Conservation (phyloP, 1,140 invertebrate genomes). For the Sitobion miscanthi region DNA sequence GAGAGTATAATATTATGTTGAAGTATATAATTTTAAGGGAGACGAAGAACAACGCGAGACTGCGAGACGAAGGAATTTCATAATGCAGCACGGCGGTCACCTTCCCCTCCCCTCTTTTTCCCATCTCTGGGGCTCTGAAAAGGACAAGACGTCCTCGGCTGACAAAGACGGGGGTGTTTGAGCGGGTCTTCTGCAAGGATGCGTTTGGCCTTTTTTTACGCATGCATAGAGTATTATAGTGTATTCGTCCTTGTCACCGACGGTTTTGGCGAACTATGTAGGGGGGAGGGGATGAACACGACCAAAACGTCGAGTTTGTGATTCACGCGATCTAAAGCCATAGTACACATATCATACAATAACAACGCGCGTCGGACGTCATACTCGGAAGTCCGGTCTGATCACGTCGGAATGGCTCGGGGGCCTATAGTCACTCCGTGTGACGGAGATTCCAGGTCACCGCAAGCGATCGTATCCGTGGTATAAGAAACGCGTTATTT, state of each 20-base stretch:
- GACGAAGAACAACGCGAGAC: not conserved
- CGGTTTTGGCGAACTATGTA: too few species aligned
- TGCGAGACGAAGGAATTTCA: not conserved
- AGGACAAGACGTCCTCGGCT: not conserved
- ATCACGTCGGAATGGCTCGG: too few species aligned
- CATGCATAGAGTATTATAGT: not conserved
- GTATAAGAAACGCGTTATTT: slow-evolving; percentile 9
- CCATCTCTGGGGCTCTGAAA: too few species aligned
- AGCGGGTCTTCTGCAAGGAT: not conserved
- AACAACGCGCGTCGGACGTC: too few species aligned
- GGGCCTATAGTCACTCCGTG: not conserved
- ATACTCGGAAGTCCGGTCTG: too few species aligned
- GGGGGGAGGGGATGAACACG: too few species aligned
- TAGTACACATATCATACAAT: too few species aligned
- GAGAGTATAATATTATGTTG: not conserved
- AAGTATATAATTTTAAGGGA: not conserved
- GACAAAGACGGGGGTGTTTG: not conserved
- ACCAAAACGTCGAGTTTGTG: too few species aligned
- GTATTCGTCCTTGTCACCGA: not conserved
- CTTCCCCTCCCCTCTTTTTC: too few species aligned
- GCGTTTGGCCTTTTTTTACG: not conserved
- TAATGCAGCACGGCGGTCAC: too few species aligned
- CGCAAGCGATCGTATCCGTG: not conserved
- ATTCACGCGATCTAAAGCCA: too few species aligned
- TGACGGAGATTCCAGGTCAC: not conserved